Evolutionary conservation across 2,797 vertebrate genomes (phyloP).

Genomic region (Sebastes kiyomatsui): DNA sequence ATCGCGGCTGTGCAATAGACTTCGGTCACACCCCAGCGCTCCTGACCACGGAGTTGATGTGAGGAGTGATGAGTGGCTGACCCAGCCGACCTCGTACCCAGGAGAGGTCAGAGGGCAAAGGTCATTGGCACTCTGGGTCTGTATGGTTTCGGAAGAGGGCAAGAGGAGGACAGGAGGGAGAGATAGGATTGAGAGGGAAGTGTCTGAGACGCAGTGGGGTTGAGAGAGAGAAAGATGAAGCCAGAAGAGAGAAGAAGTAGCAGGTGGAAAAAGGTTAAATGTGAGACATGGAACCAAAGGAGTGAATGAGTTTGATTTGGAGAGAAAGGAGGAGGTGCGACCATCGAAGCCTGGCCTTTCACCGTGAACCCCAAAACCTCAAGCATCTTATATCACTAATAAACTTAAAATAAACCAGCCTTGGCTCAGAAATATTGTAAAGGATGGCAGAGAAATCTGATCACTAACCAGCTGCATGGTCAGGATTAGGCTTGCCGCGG

Average conservation of each 20-base stretch:
- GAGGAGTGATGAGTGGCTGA: conserved; percentile 54
- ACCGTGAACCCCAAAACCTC: background rate
- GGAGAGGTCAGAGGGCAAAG: conserved; percentile 56
- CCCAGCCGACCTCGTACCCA: conserved; percentile 38
- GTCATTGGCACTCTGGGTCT: conserved; percentile 42
- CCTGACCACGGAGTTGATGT: conserved; percentile 26
- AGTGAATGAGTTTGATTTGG: background rate
- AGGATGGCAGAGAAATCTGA: background rate
- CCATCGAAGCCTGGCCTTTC: background rate
- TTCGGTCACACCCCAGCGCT: conserved; percentile 32
- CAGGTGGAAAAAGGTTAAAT: background rate
- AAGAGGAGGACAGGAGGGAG: background rate
- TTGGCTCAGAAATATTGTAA: background rate
- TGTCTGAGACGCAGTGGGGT: background rate
- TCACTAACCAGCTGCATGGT: background rate
- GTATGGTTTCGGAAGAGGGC: conserved; percentile 6
- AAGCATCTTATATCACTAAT: background rate
- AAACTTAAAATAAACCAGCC: background rate
- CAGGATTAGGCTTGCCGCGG: background rate
- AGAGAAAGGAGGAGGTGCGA: background rate
- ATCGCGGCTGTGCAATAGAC: background rate
- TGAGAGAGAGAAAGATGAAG: background rate
- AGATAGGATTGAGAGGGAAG: conserved; percentile 15
- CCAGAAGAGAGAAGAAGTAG: background rate
- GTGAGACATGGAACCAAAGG: background rate